Conservation (phyloP, 2,113 vertebrate genomes). For the Proteles cristata region DNA sequence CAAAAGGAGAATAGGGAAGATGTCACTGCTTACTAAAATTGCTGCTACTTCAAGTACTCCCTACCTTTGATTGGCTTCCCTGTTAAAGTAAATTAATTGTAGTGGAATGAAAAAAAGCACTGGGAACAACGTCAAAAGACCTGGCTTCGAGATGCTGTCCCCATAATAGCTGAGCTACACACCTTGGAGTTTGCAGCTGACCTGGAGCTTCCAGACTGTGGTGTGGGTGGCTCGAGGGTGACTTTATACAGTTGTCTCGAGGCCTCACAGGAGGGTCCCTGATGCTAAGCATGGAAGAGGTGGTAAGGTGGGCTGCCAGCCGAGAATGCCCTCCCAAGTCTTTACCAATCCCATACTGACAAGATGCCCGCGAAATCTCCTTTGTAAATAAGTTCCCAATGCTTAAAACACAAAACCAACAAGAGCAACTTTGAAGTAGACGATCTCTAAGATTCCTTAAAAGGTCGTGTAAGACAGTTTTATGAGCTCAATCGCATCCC, state of each 20-base stretch:
- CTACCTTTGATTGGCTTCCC: slow-evolving; percentile 39
- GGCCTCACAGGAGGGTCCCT: background rate
- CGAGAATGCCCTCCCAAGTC: background rate
- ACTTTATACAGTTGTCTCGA: background rate
- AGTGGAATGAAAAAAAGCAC: background rate
- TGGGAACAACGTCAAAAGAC: background rate
- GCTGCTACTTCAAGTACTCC: slow-evolving; percentile 26
- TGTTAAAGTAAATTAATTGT: slow-evolving; percentile 16
- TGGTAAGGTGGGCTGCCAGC: background rate
- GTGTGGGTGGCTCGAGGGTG: background rate
- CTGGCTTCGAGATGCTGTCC: background rate
- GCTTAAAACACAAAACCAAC: slow-evolving; percentile 2
- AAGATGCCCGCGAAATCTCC: background rate
- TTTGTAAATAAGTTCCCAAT: background rate
- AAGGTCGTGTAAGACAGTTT: background rate
- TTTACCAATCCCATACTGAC: background rate
- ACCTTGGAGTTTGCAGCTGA: background rate
- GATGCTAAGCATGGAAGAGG: background rate
- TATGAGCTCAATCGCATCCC: background rate
- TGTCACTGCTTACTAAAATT: slow-evolving; percentile 15
- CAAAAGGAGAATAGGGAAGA: slow-evolving; percentile 19
- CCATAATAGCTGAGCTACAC: background rate
- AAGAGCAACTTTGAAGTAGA: background rate
- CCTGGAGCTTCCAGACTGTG: background rate
- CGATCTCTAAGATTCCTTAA: background rate